phyloP scores from a whole-genome alignment of 2,113 vertebrate genomes.

The Fulmarus glacialis region DNA sequence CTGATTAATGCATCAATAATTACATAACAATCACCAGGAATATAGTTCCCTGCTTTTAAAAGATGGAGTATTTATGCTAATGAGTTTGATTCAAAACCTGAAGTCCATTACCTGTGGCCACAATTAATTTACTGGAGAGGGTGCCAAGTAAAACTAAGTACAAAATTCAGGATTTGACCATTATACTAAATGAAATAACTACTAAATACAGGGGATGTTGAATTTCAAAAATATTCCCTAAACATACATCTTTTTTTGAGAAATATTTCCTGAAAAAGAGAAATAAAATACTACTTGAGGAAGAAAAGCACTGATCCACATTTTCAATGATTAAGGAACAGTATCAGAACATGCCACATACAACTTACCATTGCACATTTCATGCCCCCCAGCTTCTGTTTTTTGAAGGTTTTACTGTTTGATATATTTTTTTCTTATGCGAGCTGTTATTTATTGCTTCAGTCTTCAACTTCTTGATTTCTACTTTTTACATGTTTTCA shows the following conservation, averaged over 20 bases:
- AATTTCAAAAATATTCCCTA: neutral
- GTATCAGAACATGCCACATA: neutral
- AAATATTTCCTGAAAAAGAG: neutral
- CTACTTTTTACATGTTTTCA: neutral
- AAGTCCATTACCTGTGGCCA: neutral
- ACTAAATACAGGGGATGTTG: neutral
- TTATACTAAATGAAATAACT: neutral
- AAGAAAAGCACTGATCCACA: neutral
- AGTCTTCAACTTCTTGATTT: neutral
- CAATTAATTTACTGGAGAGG: neutral
- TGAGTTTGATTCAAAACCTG: neutral
- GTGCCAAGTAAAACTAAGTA: neutral
- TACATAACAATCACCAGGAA: neutral
- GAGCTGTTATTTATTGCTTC: slow-evolving; percentile 5
- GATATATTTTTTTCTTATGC: neutral
- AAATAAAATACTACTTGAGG: neutral
- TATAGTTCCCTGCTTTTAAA: neutral
- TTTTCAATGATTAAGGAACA: neutral
- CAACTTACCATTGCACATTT: neutral
- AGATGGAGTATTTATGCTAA: neutral
- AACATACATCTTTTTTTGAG: neutral
- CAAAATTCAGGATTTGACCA: neutral
- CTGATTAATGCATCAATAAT: neutral
- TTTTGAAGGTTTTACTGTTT: neutral
- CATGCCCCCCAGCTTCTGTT: neutral